These are phyloP conservation scores for Eugnorisma glareosa DNA, from an alignment of 2,888 invertebrate species.

Conservation along the genomic window DNA sequence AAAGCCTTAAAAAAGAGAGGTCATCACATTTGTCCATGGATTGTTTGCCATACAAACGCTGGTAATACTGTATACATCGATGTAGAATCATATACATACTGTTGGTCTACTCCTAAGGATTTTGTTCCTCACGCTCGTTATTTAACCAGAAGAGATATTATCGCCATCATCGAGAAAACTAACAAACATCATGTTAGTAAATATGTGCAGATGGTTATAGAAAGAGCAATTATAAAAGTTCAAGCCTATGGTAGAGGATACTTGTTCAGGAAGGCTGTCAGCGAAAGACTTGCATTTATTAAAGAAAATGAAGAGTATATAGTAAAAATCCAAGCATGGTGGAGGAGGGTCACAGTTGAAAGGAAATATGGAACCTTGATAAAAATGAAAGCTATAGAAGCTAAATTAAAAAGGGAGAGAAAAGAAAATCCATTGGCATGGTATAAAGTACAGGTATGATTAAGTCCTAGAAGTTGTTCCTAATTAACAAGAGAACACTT, in stretches of 20 bases:
- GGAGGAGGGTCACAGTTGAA: conserved; percentile 89
- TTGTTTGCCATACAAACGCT: conserved; percentile 87
- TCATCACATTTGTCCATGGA: conserved; percentile 87
- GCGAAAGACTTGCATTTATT: conserved; percentile 82
- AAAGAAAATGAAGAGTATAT: conserved; percentile 83
- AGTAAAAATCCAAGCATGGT: conserved; percentile 92
- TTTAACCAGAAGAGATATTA: conserved; percentile 85
- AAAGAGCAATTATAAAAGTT: conserved; percentile 87
- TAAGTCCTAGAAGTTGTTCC: not conserved
- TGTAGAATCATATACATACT: conserved; percentile 87
- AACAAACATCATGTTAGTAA: conserved; percentile 85
- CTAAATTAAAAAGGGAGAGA: conserved; percentile 80
- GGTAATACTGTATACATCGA: conserved; percentile 90
- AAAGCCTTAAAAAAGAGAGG: conserved; percentile 85
- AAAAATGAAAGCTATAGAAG: conserved; percentile 84
- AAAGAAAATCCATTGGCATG: conserved; percentile 86
- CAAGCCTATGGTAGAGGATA: conserved; percentile 92
- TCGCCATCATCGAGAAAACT: conserved; percentile 83
- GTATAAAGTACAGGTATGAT: conserved; percentile 88
- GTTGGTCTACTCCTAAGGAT: conserved; percentile 89
- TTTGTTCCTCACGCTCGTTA: conserved; percentile 88
- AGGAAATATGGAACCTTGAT: conserved; percentile 85
- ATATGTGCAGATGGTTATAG: conserved; percentile 82
- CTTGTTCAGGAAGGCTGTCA: conserved; percentile 88
- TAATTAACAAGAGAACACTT: not conserved